These are phyloP conservation scores for Strigops habroptila DNA, from an alignment of 2,113 vertebrate species.

Conservation along the genomic window DNA sequence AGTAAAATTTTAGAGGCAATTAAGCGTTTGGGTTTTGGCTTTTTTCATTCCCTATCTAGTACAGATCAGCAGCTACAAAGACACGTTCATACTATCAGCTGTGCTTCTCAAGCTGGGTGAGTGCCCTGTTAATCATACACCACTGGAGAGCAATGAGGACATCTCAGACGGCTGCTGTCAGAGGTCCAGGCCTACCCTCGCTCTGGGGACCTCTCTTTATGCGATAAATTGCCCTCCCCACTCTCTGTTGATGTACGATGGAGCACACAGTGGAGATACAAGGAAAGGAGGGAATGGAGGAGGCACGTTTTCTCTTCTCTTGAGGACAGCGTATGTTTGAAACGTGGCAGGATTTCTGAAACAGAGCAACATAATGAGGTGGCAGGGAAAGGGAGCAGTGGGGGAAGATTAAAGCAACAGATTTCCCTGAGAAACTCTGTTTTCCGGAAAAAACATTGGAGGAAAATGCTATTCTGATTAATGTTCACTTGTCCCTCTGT, in stretches of 20 bases:
- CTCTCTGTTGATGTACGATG: background rate
- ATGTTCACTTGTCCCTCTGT: background rate
- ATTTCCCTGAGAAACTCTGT: slow-evolving; percentile 3
- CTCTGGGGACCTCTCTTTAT: background rate
- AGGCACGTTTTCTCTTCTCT: background rate
- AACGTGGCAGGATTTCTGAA: background rate
- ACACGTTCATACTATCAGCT: background rate
- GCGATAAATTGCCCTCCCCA: background rate
- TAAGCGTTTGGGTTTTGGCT: background rate
- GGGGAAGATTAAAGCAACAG: background rate
- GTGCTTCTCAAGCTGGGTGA: background rate
- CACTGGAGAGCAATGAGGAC: fast-evolving
- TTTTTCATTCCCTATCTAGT: background rate
- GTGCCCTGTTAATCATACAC: background rate
- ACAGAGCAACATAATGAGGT: background rate
- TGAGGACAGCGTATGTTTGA: background rate
- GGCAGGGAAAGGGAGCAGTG: background rate
- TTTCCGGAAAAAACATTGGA: background rate
- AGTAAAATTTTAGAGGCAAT: slow-evolving; percentile 18
- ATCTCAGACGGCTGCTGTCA: background rate
- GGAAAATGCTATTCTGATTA: background rate
- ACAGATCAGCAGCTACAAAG: background rate
- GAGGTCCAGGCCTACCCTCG: background rate
- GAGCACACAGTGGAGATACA: background rate
- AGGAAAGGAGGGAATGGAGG: background rate